A percentile compares a stretch with the other conserved stretches of the same genome.
Conservation (phyloP, 2,888 invertebrate species). For the Schizaphis graminum region DNA sequence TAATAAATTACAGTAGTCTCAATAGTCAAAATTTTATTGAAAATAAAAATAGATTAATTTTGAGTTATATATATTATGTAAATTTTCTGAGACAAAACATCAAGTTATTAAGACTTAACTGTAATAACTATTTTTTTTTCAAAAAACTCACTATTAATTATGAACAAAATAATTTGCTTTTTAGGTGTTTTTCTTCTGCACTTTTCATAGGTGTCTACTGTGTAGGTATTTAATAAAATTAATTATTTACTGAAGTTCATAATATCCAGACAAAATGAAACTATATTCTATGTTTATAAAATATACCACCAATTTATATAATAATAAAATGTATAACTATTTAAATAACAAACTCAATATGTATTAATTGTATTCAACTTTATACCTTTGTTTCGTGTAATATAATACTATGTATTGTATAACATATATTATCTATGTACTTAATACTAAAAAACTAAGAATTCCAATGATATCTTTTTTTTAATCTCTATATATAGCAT, state of each 20-base stretch:
- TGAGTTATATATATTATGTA: not conserved
- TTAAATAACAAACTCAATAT: not conserved
- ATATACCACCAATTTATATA: not conserved
- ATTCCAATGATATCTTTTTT: not conserved
- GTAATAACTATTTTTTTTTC: not conserved
- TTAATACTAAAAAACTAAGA: not conserved
- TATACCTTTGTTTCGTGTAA: not conserved
- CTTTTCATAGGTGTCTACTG: not conserved
- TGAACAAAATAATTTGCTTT: not conserved
- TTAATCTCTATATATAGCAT: not conserved
- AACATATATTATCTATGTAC: not conserved
- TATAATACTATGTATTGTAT: not conserved
- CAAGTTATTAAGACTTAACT: not conserved
- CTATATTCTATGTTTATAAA: not conserved
- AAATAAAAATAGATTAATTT: not conserved
- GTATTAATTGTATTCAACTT: not conserved
- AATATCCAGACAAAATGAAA: not conserved
- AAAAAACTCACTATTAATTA: not conserved
- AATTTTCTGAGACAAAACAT: not conserved
- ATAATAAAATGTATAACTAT: not conserved
- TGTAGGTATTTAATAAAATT: not conserved
- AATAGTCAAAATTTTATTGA: not conserved
- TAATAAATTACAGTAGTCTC: not conserved
- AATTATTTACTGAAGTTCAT: not conserved
- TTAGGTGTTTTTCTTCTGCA: not conserved